Percentiles rank a stretch among this genome's conserved stretches.
phyloP scores from a whole-genome alignment of 2,888 invertebrate species.

The Drosophila yooni region DNA sequence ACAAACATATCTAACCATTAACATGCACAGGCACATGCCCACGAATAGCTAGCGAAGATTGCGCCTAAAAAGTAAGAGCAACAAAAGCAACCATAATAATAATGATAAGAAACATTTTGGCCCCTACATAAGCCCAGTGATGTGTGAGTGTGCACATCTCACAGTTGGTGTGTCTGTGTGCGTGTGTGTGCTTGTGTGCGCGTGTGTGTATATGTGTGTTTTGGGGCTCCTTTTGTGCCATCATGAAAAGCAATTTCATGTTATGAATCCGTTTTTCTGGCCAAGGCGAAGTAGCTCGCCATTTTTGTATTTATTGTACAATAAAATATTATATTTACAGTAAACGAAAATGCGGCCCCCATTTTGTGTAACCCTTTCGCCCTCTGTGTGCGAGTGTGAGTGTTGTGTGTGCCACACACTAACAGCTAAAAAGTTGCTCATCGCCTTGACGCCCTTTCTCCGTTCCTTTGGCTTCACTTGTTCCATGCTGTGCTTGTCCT shows the following conservation, averaged over 20 bases:
- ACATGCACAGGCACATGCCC: constrained; percentile 29
- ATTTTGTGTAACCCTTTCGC: constrained; percentile 28
- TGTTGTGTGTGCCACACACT: constrained; percentile 38
- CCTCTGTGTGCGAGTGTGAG: constrained; percentile 18
- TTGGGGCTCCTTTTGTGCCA: constrained; percentile 51
- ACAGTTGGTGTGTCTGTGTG: constrained; percentile 22
- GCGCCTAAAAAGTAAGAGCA: constrained; percentile 31
- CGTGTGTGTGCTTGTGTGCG: constrained; percentile 25
- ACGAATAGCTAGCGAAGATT: constrained; percentile 22
- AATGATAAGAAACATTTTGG: constrained; percentile 36
- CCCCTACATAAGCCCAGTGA: constrained; percentile 26
- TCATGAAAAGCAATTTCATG: constrained; percentile 79
- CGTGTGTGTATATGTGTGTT: constrained; percentile 20
- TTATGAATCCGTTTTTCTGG: constrained; percentile 74
- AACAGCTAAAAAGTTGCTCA: constrained; percentile 60
- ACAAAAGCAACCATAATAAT: constrained; percentile 25
- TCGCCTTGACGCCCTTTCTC: background rate
- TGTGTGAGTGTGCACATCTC: constrained; percentile 27
- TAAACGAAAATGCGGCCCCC: constrained; percentile 59
- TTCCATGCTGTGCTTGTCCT: constrained; percentile 23
- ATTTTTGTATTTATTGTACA: constrained; percentile 73
- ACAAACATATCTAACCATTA: constrained; percentile 59
- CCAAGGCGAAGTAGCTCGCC: constrained; percentile 63
- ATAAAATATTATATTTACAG: constrained; percentile 81
- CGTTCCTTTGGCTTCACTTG: constrained; percentile 9